phyloP scores from a whole-genome alignment of 2,797 vertebrate species.

The Dermochelys coriacea region DNA sequence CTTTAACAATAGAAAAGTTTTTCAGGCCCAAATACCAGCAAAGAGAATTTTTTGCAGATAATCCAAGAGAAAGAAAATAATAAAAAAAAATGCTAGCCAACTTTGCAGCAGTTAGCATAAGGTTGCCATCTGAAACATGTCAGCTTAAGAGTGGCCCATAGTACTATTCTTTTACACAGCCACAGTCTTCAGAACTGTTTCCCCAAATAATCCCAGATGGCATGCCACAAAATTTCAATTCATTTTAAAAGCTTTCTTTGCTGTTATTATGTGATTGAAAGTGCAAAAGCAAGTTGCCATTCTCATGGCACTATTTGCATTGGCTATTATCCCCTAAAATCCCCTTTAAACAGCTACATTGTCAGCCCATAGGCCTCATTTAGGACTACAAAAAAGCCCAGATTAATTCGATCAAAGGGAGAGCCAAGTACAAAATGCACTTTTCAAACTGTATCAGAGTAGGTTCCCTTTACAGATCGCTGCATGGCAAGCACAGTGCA shows the following conservation, averaged over 20 bases:
- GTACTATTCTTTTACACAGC: conserved; percentile 81
- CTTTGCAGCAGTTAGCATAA: conserved; percentile 82
- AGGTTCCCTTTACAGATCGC: conserved; percentile 88
- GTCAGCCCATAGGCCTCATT: conserved; percentile 89
- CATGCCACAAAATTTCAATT: conserved; percentile 88
- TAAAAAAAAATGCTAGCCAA: conserved; percentile 79
- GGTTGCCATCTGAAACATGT: conserved; percentile 85
- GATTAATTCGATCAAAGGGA: conserved; percentile 94
- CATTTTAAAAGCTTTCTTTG: conserved; percentile 87
- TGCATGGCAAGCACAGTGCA: conserved; percentile 84
- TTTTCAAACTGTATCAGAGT: conserved; percentile 91
- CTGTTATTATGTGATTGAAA: conserved; percentile 86
- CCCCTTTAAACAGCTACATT: conserved; percentile 95
- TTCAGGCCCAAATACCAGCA: conserved; percentile 83
- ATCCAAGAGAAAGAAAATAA: conserved; percentile 84
- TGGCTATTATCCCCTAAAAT: conserved; percentile 92
- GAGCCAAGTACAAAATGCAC: conserved; percentile 92
- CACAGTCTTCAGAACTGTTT: conserved; percentile 83
- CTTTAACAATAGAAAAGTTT: conserved; percentile 88
- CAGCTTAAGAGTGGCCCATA: conserved; percentile 81
- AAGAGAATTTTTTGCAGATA: conserved; percentile 84
- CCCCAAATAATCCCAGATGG: conserved; percentile 87
- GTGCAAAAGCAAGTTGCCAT: conserved; percentile 89
- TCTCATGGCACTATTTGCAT: conserved; percentile 97
- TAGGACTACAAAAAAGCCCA: conserved; percentile 90